phyloP scores from a whole-genome alignment of 2,797 vertebrate genomes.

The Gymnocypris eckloni region DNA sequence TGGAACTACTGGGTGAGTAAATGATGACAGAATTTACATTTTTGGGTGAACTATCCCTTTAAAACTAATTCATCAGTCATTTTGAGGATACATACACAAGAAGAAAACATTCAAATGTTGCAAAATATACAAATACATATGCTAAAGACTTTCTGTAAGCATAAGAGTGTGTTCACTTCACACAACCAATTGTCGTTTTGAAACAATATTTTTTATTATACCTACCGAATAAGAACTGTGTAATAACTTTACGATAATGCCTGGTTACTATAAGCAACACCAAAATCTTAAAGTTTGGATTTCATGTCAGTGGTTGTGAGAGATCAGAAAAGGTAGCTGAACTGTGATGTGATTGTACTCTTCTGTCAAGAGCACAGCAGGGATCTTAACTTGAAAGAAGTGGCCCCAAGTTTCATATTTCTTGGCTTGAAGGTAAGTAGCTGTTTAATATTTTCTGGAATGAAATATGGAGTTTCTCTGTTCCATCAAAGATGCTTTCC shows the following conservation, averaged over 20 bases:
- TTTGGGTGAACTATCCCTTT: too few relatives aligned
- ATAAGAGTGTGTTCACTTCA: background rate
- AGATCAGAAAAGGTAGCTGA: background rate
- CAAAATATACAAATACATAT: background rate
- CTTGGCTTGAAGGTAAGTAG: constrained; percentile 14
- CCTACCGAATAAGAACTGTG: background rate
- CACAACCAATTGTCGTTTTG: background rate
- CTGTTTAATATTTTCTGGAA: constrained; percentile 19
- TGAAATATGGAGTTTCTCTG: background rate
- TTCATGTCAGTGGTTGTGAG: background rate
- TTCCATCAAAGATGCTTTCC: constrained; percentile 20
- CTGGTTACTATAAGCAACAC: background rate
- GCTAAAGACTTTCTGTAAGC: background rate
- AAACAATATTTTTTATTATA: too few relatives aligned
- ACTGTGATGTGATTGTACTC: constrained; percentile 10
- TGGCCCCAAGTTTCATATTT: constrained; percentile 15
- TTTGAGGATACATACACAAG: background rate
- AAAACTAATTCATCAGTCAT: background rate
- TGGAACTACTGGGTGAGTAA: too few relatives aligned
- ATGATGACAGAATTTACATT: too few relatives aligned
- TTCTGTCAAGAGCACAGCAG: background rate
- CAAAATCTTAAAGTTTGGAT: background rate
- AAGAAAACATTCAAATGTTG: background rate
- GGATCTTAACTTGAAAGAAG: constrained; percentile 19
- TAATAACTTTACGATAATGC: background rate